phyloP scores from a whole-genome alignment of 2,888 invertebrate genomes.

The Drosophila emarginata region DNA sequence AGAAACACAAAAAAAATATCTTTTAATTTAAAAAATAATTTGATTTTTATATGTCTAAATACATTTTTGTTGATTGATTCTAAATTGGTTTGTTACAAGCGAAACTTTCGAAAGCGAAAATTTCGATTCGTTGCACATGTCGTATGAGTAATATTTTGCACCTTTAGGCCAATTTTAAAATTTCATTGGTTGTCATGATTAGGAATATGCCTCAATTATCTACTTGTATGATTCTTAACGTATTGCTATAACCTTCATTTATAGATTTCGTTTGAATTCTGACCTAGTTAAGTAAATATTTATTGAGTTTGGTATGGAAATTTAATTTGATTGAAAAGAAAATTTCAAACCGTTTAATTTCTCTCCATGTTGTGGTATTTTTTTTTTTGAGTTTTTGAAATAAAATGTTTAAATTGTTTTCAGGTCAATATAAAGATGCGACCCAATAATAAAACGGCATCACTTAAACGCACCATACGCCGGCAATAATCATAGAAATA shows the following conservation, averaged over 20 bases:
- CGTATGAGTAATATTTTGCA: no score
- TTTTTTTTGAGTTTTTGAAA: background rate
- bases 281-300: background rate
- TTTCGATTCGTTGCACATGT: no score
- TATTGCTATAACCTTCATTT: background rate
- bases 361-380: background rate
- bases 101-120: no score
- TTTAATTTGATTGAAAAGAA: background rate
- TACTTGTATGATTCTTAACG: background rate
- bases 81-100: no score
- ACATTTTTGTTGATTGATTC: no score
- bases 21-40: no score
- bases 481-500: slow-evolving; percentile 31
- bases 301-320: background rate
- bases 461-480: slow-evolving; percentile 51
- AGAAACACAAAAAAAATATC: no score
- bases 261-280: background rate
- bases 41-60: no score
- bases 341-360: background rate
- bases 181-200: no score
- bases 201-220: background rate
- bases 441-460: slow-evolving; percentile 19
- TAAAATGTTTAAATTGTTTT: background rate
- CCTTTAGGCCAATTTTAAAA: no score
- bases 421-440: slow-evolving; percentile 6